Conservation (phyloP, 2,113 vertebrate genomes). For the Cottus gobio region DNA sequence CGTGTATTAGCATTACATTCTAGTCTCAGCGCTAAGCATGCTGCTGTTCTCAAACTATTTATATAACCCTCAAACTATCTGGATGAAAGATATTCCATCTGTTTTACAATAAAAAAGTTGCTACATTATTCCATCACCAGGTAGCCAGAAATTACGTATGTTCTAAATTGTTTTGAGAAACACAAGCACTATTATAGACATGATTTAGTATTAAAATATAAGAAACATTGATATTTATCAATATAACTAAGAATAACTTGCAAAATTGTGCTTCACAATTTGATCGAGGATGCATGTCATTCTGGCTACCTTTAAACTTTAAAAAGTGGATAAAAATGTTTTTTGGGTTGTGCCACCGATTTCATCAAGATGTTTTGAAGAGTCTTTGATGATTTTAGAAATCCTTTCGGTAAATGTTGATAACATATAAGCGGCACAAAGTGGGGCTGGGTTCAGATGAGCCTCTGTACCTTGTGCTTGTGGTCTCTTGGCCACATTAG, state of each 20-base stretch:
- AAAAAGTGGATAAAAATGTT: not conserved
- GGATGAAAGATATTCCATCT: not conserved
- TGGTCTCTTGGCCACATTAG: conserved; percentile 73
- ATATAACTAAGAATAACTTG: not conserved
- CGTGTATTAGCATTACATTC: not conserved
- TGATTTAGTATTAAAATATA: not conserved
- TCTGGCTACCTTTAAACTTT: not conserved
- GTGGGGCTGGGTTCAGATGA: not conserved
- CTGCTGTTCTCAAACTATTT: not conserved
- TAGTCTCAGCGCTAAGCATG: not conserved
- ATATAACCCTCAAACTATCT: not conserved
- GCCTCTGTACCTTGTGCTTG: conserved; percentile 58
- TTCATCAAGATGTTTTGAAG: not conserved
- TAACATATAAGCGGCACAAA: not conserved
- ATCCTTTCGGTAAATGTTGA: not conserved
- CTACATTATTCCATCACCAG: not conserved
- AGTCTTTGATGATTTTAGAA: not conserved
- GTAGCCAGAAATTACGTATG: not conserved
- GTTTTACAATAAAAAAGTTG: not conserved
- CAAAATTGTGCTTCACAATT: not conserved
- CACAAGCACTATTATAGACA: not conserved
- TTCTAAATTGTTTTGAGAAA: not conserved
- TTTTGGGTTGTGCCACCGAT: not conserved
- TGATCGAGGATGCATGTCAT: not conserved
- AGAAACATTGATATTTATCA: not conserved